These are phyloP conservation scores for Trachelus iudaicus DNA, from an alignment of 2,888 invertebrate genomes.

Conservation along the genomic window DNA sequence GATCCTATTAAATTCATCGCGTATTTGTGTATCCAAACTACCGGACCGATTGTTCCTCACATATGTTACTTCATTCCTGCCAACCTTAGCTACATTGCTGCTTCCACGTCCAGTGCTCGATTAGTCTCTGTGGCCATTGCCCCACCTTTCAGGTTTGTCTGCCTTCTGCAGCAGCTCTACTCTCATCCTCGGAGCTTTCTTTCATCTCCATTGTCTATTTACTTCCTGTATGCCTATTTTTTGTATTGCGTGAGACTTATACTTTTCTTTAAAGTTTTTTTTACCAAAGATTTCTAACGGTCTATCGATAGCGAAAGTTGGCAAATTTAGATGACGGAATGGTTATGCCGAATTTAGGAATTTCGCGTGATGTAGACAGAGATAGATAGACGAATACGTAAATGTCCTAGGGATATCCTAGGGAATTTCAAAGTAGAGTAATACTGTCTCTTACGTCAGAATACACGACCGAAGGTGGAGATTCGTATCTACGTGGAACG, in stretches of 20 bases:
- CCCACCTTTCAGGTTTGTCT: not conserved
- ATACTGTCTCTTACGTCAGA: not conserved
- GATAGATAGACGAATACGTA: not conserved
- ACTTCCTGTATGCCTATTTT: no score
- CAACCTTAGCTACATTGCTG: not conserved
- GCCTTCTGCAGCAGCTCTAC: not conserved
- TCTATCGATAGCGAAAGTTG: not conserved
- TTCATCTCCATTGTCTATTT: no score
- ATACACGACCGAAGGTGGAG: not conserved
- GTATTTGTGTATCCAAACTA: constrained; percentile 4
- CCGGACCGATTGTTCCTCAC: constrained; percentile 7
- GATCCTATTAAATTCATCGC: constrained; percentile 12
- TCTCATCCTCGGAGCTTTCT: not conserved
- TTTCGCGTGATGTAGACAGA: not conserved
- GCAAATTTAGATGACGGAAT: not conserved
- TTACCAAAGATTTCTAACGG: not conserved
- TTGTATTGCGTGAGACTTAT: no score
- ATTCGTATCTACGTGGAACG: not conserved
- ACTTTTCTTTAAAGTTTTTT: not conserved
- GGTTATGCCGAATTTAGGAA: not conserved
- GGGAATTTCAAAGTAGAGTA: not conserved
- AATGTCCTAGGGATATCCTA: not conserved
- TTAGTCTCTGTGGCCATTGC: not conserved
- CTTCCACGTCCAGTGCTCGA: not conserved
- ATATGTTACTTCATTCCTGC: not conserved